A percentile compares a stretch with the other conserved stretches of the same genome.
These are phyloP conservation scores for Lophius piscatorius DNA, from an alignment of 2,113 vertebrate genomes.

Conservation along the genomic window DNA sequence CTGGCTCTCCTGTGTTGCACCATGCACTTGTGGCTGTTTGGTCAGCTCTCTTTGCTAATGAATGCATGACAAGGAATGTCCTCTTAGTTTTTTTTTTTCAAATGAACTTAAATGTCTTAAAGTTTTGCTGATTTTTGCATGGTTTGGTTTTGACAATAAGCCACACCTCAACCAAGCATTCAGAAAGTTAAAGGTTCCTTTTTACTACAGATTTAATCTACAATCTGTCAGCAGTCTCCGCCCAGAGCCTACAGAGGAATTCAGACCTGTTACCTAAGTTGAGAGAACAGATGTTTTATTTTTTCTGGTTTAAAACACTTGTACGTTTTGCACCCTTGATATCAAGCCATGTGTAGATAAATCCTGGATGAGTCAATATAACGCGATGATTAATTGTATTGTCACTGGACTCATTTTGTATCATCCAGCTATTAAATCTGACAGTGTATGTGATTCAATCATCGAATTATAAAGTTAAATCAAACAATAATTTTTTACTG, in stretches of 20 bases:
- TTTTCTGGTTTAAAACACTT: not conserved
- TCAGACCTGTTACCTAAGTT: conserved; percentile 23
- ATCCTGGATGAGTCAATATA: conserved; percentile 24
- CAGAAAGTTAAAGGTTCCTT: not conserved
- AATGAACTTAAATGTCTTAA: too few species aligned
- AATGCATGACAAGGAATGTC: too few species aligned
- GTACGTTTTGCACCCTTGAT: not conserved
- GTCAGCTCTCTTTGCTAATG: too few species aligned
- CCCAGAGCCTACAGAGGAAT: conserved; percentile 9
- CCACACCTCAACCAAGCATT: conserved; percentile 36
- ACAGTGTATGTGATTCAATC: conserved; percentile 14
- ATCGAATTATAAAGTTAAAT: too few species aligned
- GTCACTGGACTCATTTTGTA: too few species aligned
- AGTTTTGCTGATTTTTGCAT: too few species aligned
- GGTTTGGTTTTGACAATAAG: conserved; percentile 6
- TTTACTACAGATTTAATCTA: conserved; percentile 11
- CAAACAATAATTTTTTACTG: too few species aligned
- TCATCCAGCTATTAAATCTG: conserved; percentile 42
- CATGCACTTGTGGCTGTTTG: too few species aligned
- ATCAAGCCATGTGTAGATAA: conserved; percentile 19
- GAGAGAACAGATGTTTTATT: not conserved
- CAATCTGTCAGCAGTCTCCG: not conserved
- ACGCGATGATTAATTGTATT: conserved; percentile 1
- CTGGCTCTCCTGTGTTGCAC: too few species aligned
- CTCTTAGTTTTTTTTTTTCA: too few species aligned